Evolutionary conservation across 2,797 vertebrate species (phyloP).

Genomic region (Chelidonichthys spinosus): DNA sequence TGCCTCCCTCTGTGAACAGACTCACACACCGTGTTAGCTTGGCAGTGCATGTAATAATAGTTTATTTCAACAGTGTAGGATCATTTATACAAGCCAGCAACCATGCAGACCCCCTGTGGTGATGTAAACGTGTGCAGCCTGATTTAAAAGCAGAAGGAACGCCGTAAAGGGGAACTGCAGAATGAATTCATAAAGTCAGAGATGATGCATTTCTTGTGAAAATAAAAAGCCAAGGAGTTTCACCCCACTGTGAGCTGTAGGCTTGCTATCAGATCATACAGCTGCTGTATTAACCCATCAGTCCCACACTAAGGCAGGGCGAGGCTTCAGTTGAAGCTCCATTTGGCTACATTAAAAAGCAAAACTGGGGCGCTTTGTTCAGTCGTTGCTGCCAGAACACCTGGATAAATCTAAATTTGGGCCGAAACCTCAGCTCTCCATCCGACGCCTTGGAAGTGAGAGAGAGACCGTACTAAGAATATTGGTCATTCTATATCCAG

Average conservation of each 20-base stretch:
- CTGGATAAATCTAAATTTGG: conserved; percentile 14
- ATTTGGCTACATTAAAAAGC: too few relatives aligned
- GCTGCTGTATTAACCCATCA: conserved; percentile 1
- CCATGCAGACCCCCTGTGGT: background rate
- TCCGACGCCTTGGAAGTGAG: background rate
- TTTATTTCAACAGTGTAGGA: background rate
- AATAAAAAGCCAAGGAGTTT: conserved; percentile 26
- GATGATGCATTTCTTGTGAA: conserved; percentile 47
- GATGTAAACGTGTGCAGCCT: background rate
- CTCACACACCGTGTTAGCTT: background rate
- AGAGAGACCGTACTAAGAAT: conserved; percentile 36
- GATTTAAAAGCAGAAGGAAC: conserved; percentile 19
- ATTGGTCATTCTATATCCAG: conserved; percentile 69
- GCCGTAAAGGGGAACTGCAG: background rate
- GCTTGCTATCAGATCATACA: background rate
- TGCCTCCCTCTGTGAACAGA: conserved; percentile 3
- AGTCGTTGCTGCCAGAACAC: background rate
- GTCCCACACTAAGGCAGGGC: background rate
- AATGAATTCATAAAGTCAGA: conserved; percentile 51
- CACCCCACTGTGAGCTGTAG: conserved; percentile 23
- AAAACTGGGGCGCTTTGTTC: too few relatives aligned
- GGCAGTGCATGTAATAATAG: background rate
- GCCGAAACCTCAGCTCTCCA: conserved; percentile 8
- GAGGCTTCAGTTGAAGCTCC: too few relatives aligned
- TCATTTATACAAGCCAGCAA: background rate